Evolutionary conservation across 2,888 invertebrate species (phyloP).

Genomic region (Podotricha telesiphe): DNA sequence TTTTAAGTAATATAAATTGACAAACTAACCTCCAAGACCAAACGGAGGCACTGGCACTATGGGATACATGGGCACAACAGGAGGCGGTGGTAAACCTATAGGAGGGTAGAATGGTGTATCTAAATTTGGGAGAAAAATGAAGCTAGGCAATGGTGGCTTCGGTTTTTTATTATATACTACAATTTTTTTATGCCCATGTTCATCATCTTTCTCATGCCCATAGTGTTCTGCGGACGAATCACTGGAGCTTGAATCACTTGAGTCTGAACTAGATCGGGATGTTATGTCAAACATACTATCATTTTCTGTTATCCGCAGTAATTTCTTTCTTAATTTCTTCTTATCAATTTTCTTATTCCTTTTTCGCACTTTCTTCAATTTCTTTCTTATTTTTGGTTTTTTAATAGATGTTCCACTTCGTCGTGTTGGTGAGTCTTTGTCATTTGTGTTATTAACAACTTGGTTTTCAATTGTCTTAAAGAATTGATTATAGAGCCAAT

Average conservation of each 20-base stretch:
- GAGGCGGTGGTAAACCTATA: slow-evolving; percentile 68
- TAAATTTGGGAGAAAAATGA: slow-evolving; percentile 72
- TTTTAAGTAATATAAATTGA: no score
- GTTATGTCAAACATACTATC: slow-evolving; percentile 69
- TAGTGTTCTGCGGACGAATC: slow-evolving; percentile 46
- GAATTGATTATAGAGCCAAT: slow-evolving; percentile 78
- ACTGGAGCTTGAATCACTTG: slow-evolving; percentile 49
- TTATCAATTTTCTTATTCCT: slow-evolving; percentile 50
- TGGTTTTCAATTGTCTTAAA: slow-evolving; percentile 76
- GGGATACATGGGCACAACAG: slow-evolving; percentile 70
- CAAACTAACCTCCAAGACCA: slow-evolving; percentile 51
- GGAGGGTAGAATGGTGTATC: slow-evolving; percentile 73
- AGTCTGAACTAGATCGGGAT: slow-evolving; percentile 47
- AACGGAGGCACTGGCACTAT: slow-evolving; percentile 67
- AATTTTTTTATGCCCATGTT: slow-evolving; percentile 70
- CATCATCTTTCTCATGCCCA: slow-evolving; percentile 47
- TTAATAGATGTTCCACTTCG: slow-evolving; percentile 52
- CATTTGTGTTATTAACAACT: slow-evolving; percentile 67
- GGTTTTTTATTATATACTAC: slow-evolving; percentile 68
- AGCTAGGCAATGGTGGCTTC: slow-evolving; percentile 69
- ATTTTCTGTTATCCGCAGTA: slow-evolving; percentile 68
- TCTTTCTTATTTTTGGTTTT: slow-evolving; percentile 41
- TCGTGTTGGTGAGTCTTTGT: slow-evolving; percentile 54
- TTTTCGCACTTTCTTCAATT: slow-evolving; percentile 40
- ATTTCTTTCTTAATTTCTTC: slow-evolving; percentile 56